Evolutionary conservation across 2,797 vertebrate species (phyloP), one percentile per base, ranked within the genome.

Genomic region (Gobio occitaniae): DNA sequence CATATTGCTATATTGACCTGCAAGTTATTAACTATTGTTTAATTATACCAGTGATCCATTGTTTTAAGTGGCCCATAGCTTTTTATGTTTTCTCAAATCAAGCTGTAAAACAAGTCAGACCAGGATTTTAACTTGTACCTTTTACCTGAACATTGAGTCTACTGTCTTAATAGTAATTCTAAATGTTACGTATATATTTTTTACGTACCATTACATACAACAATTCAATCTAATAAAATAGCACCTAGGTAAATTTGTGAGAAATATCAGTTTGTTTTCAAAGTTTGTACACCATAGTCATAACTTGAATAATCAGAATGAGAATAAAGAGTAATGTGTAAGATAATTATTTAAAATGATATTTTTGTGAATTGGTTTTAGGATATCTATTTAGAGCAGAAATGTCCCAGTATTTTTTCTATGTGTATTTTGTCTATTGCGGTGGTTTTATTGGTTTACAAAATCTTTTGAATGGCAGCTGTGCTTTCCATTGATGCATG

Each of bases 401-500:
- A 63, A 63, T 82, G 69, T 50, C 16, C 9, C 9, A 5, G 50
- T 61, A 29, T 3, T 29, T 36, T 13, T 32, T 61, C 61, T 59
- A 13, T n/a, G 21, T 61, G 25, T 29, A 3, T 47, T 82, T 59
- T 74, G 56, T 82, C 44, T 50, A 1, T n/a, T 82, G 54, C 25
- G n/a, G 54, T n/a, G 56, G 41, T 74, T 63, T 63, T 36, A 52
- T 48, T 32, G 61, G 19, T 80, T 52, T 54, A 13, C 61, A 21
- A 21, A 19, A 66, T 19, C 8, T 32, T 19, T 74, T 74, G 19
- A 47, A 32, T 56, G 41, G 17, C 65, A 56, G 63, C 17, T 52
- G 19, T 70, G 36, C 21, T 72, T 82, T 47, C 38, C 10, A 10
- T 75, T 75, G 59, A 54, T 76, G 61, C 41, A 83, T 68, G 47